Conservation (phyloP, 2,888 invertebrate genomes). For the Chesias legatella region DNA sequence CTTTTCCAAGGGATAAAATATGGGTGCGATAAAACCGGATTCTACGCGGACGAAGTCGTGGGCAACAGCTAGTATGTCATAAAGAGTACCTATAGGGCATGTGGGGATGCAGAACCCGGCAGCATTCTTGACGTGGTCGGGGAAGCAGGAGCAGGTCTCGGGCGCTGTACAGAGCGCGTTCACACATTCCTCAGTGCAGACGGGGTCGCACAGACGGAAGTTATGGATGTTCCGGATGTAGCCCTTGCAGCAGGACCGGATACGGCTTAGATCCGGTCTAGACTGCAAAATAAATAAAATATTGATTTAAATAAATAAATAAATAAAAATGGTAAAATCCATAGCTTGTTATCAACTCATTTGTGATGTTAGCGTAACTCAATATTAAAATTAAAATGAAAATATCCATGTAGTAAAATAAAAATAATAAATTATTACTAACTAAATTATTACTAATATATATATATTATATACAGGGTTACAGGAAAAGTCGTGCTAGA, state of each 20-base stretch:
- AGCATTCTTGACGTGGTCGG: conserved; percentile 80
- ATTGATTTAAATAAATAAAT: not conserved
- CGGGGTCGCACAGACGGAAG: conserved; percentile 80
- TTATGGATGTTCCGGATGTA: conserved; percentile 82
- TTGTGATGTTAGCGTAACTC: no score
- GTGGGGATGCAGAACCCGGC: conserved; percentile 81
- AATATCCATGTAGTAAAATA: no score
- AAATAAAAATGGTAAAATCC: no score
- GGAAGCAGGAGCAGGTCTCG: conserved; percentile 82
- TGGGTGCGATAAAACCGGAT: no score
- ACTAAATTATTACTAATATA: not conserved
- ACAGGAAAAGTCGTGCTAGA: no score
- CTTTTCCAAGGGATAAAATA: no score
- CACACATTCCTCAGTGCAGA: conserved; percentile 81
- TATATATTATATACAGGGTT: no score
- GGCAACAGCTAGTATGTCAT: no score
- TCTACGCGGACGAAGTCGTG: no score
- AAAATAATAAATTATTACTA: not conserved
- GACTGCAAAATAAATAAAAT: conserved; percentile 59
- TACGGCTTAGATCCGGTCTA: conserved; percentile 81
- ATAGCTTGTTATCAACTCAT: no score
- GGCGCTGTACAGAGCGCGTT: conserved; percentile 84
- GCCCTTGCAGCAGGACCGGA: conserved; percentile 86
- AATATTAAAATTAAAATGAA: no score
- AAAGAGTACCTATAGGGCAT: conserved; percentile 73